phyloP scores from a whole-genome alignment of 2,888 invertebrate genomes.

The Parthenolecanium corni region DNA sequence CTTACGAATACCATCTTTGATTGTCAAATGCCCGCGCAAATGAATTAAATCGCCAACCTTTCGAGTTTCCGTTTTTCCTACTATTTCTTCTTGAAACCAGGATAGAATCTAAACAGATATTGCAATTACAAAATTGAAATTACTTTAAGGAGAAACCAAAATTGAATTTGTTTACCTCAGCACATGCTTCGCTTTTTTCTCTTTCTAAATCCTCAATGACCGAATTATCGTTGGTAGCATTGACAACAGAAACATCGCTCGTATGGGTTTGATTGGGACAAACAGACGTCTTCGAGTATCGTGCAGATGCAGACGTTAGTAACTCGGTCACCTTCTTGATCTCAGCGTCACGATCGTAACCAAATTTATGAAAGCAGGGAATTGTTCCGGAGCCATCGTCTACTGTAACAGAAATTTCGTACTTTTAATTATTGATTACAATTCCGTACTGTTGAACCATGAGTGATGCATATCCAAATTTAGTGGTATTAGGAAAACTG shows the following conservation, averaged over 20 bases:
- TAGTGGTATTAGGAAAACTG: no score
- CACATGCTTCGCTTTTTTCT: neutral
- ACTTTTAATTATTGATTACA: no score
- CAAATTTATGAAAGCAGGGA: conserved; percentile 5
- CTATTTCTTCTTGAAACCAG: conserved; percentile 7
- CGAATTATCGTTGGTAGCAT: neutral
- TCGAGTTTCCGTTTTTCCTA: neutral
- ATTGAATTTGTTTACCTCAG: neutral
- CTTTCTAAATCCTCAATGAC: neutral
- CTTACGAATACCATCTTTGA: neutral
- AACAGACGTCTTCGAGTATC: neutral
- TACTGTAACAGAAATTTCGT: conserved; percentile 1
- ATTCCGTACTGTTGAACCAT: no score
- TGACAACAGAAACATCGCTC: neutral
- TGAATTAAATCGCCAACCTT: conserved; percentile 9
- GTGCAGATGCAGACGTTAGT: neutral
- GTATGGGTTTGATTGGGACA: neutral
- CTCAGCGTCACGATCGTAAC: neutral
- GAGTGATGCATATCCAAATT: no score
- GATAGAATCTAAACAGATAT: neutral
- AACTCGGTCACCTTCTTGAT: neutral
- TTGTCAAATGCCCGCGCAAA: neutral
- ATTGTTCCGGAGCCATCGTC: conserved; percentile 5
- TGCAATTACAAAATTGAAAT: neutral
- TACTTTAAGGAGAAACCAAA: neutral